Percentiles rank a stretch among this genome's conserved stretches.
Conservation (phyloP, 2,888 invertebrate species). For the Archips crataeganus region DNA sequence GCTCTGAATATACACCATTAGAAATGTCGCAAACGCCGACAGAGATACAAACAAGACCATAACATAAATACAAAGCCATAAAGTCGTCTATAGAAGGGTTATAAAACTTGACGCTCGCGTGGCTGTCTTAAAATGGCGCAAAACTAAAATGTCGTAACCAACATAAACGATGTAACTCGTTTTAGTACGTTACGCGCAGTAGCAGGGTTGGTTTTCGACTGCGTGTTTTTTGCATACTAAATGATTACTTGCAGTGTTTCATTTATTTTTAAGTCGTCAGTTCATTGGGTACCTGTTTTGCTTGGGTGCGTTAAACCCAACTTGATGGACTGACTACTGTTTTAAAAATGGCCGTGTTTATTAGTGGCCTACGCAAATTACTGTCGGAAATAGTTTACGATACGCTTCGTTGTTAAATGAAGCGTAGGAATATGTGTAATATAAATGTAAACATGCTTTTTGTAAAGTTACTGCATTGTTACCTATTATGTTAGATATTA, state of each 20-base stretch:
- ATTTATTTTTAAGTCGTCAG: slow-evolving; percentile 44
- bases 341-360: slow-evolving; percentile 30
- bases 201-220: slow-evolving; percentile 36
- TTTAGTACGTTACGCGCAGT: slow-evolving; percentile 27
- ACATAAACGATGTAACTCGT: neutral
- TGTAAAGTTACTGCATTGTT: neutral
- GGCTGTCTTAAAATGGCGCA: slow-evolving; percentile 41
- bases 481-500: no score
- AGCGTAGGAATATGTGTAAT: neutral
- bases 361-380: slow-evolving; percentile 26
- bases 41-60: slow-evolving; percentile 32
- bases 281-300: slow-evolving; percentile 60
- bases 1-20: slow-evolving; percentile 17
- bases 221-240: slow-evolving; percentile 46
- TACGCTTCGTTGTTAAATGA: slow-evolving; percentile 9
- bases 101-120: slow-evolving; percentile 48
- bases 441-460: neutral
- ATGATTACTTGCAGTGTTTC: slow-evolving; percentile 55
- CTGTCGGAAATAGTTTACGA: slow-evolving; percentile 12
- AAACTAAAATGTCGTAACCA: neutral
- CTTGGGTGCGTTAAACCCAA: slow-evolving; percentile 60
- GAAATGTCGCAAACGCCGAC: slow-evolving; percentile 44
- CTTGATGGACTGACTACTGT: slow-evolving; percentile 37
- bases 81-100: slow-evolving; percentile 30
- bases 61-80: slow-evolving; percentile 29